Base-by-base conservation (phyloP, 2,888 invertebrate genomes). In the Liodrosophila aerea region DNA sequence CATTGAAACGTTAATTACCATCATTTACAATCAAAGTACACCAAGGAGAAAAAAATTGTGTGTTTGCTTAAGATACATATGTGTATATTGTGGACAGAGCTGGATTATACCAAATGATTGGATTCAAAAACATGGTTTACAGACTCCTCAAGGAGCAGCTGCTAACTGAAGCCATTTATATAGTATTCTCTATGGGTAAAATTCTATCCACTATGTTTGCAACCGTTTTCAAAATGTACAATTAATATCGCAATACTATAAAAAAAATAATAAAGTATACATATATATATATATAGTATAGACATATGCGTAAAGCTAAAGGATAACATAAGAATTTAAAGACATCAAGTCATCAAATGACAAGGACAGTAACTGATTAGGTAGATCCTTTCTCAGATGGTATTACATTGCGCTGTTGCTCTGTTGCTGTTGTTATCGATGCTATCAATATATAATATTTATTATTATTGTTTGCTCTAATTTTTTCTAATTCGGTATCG, bases 11-110 rank as follows among this genome's bases (percentile, higher is more conserved):
- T 40, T 50, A 33, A 43, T 44, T n/a, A 44, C 13, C 12, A 57
- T 36, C 41, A 56, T 34, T 64, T 41, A 58, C 49, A 15, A 13
- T 13, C 11, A 40, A 64, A 70, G 45, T 41, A 41, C 57, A 41
- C 36, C 4, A 39, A 9, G 39, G 52, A 64, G n/a, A 43, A 54
- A 43, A 46, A 61, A 50, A 59, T n/a, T 40, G 7, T 59, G 31
- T 29, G 16, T 22, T 50, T 18, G 18, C 30, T 37, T 43, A 33
- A 22, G 16, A 47, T 50, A 7, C 5, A 18, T 7, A 31, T 18
- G 18, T 16, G n/a, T 16, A 37, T 15, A 8, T 15, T 34, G 34
- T 34, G 12, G 12, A 34, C 8, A 34, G 34, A 7, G 7, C 2
- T 7, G 5, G 29, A 8, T 29, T 8, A 9, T 29, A 29, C 29